phyloP scores from a whole-genome alignment of 2,113 vertebrate species.

The Toxotes jaculatrix region DNA sequence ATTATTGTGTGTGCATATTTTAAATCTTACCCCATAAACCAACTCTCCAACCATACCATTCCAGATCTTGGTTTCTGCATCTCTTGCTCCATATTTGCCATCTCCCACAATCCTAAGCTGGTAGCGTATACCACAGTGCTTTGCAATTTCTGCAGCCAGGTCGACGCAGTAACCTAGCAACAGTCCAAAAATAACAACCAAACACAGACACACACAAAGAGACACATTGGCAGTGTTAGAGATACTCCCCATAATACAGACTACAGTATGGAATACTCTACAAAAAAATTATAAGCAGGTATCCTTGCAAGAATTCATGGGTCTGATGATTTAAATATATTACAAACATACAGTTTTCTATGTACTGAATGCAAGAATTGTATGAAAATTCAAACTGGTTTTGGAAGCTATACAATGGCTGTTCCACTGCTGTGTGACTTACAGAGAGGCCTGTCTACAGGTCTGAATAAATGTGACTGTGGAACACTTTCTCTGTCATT shows the following conservation, averaged over 20 bases:
- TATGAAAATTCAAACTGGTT: background rate
- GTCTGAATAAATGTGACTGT: background rate
- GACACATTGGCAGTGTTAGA: background rate
- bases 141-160: conserved; percentile 95
- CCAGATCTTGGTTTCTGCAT: conserved; percentile 99
- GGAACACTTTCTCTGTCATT: background rate
- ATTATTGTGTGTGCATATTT: background rate
- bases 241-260: no score
- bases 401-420: background rate
- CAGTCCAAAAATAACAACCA: conserved; percentile 34
- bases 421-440: background rate
- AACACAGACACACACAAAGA: background rate
- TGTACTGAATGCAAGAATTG: background rate
- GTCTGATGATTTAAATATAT: no score
- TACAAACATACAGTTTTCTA: background rate
- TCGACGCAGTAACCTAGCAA: conserved; percentile 97
- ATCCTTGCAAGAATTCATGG: no score
- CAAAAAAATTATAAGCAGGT: background rate
- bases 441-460: background rate
- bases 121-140: conserved; percentile 98
- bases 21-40: conserved; percentile 90
- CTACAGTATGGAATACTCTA: background rate
- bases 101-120: conserved; percentile 96
- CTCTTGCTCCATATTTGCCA: conserved; percentile 97
- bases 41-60: conserved; percentile 99